phyloP scores from a whole-genome alignment of 1,140 invertebrate genomes.

The Metaphire vulgaris region DNA sequence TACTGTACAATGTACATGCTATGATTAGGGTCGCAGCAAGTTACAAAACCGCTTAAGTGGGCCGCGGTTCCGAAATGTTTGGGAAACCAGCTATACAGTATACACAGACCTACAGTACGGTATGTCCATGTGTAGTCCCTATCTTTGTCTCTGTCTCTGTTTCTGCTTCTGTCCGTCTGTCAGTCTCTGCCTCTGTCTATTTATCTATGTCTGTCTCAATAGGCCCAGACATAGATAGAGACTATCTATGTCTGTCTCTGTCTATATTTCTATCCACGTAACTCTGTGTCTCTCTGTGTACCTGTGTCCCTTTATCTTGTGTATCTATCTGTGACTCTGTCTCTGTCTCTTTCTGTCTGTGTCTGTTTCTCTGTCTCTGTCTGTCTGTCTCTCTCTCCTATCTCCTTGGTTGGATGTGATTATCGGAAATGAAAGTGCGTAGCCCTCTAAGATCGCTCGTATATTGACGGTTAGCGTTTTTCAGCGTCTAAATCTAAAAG shows the following conservation, averaged over 20 bases:
- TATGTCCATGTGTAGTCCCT: no score
- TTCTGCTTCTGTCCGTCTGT: background rate
- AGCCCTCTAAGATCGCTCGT: background rate
- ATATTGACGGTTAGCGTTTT: no score
- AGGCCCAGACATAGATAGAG: no score
- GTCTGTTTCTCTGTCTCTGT: constrained; percentile 21
- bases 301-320: background rate
- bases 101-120: no score
- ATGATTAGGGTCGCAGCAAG: no score
- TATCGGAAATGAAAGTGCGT: background rate
- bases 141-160: background rate
- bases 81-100: no score
- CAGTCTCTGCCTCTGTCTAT: background rate
- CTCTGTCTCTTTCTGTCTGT: constrained; percentile 9
- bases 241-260: background rate
- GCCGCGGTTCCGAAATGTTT: no score
- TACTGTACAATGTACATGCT: no score
- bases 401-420: background rate
- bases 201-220: background rate
- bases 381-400: constrained; percentile 18
- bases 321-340: background rate
- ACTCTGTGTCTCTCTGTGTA: background rate
- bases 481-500: no score
- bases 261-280: background rate
- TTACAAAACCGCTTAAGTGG: no score